Conservation (phyloP, 1,140 invertebrate genomes). For the Lepidostoma basale region DNA sequence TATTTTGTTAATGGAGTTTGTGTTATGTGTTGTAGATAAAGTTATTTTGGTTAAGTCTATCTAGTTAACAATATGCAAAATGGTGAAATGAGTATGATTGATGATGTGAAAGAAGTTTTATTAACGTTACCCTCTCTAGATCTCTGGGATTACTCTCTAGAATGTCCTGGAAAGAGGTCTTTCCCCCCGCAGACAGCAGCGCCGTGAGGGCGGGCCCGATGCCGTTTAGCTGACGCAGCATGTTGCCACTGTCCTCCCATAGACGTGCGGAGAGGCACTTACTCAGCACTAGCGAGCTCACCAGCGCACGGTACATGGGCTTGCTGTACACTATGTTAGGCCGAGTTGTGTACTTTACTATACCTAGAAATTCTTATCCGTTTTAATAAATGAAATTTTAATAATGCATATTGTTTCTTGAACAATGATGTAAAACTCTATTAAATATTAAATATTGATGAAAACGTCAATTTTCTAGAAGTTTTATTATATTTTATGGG, state of each 20-base stretch:
- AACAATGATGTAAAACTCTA: neutral
- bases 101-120: neutral
- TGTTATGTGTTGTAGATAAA: no score
- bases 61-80: no score
- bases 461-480: no score
- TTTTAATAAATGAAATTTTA: neutral
- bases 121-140: constrained; percentile 75
- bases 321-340: constrained; percentile 49
- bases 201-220: constrained; percentile 71
- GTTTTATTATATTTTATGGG: no score
- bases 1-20: no score
- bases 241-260: constrained; percentile 77
- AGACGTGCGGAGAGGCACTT: constrained; percentile 72
- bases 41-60: no score
- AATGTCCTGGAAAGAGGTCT: constrained; percentile 70
- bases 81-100: no score
- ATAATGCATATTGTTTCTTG: neutral
- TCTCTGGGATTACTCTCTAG: constrained; percentile 72
- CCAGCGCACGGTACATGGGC: constrained; percentile 57
- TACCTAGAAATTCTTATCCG: constrained; percentile 53
- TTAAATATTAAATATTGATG: no score
- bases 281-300: constrained; percentile 65
- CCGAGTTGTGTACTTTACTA: constrained; percentile 58
- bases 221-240: constrained; percentile 73
- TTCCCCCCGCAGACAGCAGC: constrained; percentile 69